Percentiles rank a stretch among this genome's conserved stretches.
These are phyloP conservation scores for Dryobates pubescens DNA, from an alignment of 2,797 vertebrate species.

Conservation along the genomic window DNA sequence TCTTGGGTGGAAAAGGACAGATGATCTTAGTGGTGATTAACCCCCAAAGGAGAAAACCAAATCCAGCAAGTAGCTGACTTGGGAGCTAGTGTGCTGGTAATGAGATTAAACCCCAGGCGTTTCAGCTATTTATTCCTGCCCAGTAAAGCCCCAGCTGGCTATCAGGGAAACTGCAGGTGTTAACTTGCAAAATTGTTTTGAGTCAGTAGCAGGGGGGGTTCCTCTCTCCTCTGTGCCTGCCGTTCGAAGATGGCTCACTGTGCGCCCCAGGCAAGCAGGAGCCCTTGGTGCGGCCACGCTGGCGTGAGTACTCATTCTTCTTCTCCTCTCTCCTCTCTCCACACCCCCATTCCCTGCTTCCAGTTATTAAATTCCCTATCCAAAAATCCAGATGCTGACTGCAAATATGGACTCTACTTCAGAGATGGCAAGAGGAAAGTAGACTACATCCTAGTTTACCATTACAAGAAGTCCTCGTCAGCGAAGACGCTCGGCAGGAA, in stretches of 20 bases:
- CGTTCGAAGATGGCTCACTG: not conserved
- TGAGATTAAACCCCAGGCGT: slow-evolving; percentile 22
- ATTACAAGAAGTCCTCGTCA: slow-evolving; percentile 83
- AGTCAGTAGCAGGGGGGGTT: not conserved
- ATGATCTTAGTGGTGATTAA: slow-evolving; percentile 18
- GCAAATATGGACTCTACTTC: slow-evolving; percentile 86
- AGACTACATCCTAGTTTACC: slow-evolving; percentile 93
- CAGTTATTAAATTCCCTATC: slow-evolving; percentile 85
- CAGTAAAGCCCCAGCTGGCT: not conserved
- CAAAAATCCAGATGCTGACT: slow-evolving; percentile 79
- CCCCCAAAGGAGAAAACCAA: slow-evolving; percentile 23
- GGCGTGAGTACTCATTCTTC: not conserved
- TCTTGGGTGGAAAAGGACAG: not conserved
- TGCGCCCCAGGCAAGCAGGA: not conserved
- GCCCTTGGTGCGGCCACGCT: not conserved
- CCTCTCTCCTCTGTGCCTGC: not conserved
- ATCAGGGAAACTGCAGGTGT: slow-evolving; percentile 25
- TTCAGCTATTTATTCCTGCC: slow-evolving; percentile 37
- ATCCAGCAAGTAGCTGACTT: slow-evolving; percentile 31
- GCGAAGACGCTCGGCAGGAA: slow-evolving; percentile 69
- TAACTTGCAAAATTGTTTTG: slow-evolving; percentile 22
- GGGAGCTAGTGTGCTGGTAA: not conserved
- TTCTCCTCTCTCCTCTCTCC: not conserved
- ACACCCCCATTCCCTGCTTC: not conserved
- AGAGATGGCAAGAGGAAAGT: slow-evolving; percentile 87